These are phyloP conservation scores for Dissostichus mawsoni DNA, from an alignment of 2,113 vertebrate genomes.

Conservation along the genomic window DNA sequence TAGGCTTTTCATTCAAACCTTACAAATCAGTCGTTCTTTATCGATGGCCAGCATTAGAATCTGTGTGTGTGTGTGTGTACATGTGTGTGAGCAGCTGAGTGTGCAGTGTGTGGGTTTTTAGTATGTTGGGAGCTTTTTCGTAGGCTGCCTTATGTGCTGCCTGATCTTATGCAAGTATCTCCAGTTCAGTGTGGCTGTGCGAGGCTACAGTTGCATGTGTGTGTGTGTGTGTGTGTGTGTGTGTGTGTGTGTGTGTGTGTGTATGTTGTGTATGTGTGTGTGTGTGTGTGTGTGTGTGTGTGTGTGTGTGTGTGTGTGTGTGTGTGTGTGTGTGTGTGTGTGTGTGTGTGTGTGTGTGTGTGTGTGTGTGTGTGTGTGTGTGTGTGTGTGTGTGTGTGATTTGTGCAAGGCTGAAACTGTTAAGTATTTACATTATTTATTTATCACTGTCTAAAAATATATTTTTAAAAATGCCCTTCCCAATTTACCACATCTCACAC, in stretches of 20 bases:
- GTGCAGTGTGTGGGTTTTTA: slow-evolving; percentile 56
- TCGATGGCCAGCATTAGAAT: slow-evolving; percentile 1
- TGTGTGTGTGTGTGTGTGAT: slow-evolving; percentile 1
- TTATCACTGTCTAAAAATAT: not conserved
- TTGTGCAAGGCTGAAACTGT: not conserved
- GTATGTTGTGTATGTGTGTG: not conserved
- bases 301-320: slow-evolving; percentile 3
- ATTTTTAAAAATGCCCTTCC: no score
- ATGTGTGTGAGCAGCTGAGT: slow-evolving; percentile 41
- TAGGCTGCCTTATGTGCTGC: slow-evolving; percentile 59
- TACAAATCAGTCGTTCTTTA: not conserved
- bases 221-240: not conserved
- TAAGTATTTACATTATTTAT: not conserved
- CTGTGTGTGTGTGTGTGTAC: not conserved
- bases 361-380: slow-evolving; percentile 13
- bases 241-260: not conserved
- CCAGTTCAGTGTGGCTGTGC: slow-evolving; percentile 17
- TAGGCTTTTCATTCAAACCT: slow-evolving; percentile 30
- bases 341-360: not conserved
- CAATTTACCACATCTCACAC: not conserved
- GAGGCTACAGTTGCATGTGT: not conserved
- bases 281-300: not conserved
- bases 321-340: slow-evolving; percentile 5
- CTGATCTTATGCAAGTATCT: slow-evolving; percentile 55
- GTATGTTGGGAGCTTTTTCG: slow-evolving; percentile 52